A percentile compares a stretch with the other conserved stretches of the same genome.
These are phyloP conservation scores for Hypanus sabinus DNA, from an alignment of 2,113 vertebrate species.

Conservation along the genomic window DNA sequence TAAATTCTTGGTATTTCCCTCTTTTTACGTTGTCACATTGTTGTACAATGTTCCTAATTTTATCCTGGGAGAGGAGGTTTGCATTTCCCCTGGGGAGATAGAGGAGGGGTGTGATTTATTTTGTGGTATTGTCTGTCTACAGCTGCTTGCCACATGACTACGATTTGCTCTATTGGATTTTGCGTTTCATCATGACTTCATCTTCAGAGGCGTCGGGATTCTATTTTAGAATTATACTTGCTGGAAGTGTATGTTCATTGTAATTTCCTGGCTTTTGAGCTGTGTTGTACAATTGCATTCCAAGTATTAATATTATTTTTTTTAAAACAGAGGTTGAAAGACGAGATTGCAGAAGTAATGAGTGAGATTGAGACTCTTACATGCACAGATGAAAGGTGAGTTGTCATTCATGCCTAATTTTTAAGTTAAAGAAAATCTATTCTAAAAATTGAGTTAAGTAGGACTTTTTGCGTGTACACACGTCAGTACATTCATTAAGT, in stretches of 20 bases:
- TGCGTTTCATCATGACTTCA: neutral
- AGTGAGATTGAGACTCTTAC: conserved; percentile 94
- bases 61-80: neutral
- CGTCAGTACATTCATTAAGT: neutral
- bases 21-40: neutral
- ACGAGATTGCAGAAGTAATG: conserved; percentile 96
- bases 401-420: neutral
- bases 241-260: no score
- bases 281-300: neutral
- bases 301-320: conserved; percentile 19
- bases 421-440: neutral
- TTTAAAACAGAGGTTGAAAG: conserved; percentile 80
- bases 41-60: neutral
- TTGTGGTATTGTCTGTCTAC: neutral
- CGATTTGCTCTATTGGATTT: neutral
- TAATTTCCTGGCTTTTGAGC: neutral
- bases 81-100: neutral
- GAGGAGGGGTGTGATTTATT: conserved; percentile 25
- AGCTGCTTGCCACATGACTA: conserved; percentile 24
- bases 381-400: conserved; percentile 85
- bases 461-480: neutral
- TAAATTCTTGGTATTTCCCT: neutral
- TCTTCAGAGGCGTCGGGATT: conserved; percentile 2
- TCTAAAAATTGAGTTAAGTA: neutral
- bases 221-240: neutral